Conservation (phyloP, 2,888 invertebrate species). For the Lycaena phlaeas region DNA sequence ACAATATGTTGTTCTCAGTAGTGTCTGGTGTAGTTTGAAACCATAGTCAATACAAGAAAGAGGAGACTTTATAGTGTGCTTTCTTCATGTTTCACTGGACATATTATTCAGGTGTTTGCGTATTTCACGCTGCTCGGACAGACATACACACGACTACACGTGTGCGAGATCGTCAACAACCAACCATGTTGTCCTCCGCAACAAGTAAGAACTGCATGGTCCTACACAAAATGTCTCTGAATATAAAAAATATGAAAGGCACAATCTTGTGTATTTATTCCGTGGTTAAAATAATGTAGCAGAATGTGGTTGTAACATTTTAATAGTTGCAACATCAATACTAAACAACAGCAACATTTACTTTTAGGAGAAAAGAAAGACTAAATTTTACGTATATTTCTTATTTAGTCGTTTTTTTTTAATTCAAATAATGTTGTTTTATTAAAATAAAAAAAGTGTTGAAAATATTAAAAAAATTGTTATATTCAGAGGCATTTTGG, state of each 20-base stretch:
- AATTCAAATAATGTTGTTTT: not conserved
- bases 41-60: too few relatives aligned
- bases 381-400: too few relatives aligned
- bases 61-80: too few relatives aligned
- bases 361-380: too few relatives aligned
- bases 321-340: too few relatives aligned
- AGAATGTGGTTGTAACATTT: too few relatives aligned
- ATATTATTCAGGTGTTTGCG: slow-evolving; percentile 45
- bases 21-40: too few relatives aligned
- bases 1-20: too few relatives aligned
- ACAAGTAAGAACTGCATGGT: slow-evolving; percentile 47
- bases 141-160: slow-evolving; percentile 93
- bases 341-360: too few relatives aligned
- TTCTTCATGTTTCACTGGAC: slow-evolving; percentile 10
- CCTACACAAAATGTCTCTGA: slow-evolving; percentile 9
- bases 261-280: not conserved
- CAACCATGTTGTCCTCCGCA: slow-evolving; percentile 86
- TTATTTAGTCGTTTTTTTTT: too few relatives aligned
- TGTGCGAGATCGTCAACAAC: slow-evolving; percentile 89
- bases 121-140: slow-evolving; percentile 73
- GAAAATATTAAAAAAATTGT: too few relatives aligned
- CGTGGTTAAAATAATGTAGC: not conserved
- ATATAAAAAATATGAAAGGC: slow-evolving; percentile 3
- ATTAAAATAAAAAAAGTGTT: not conserved
- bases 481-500: not conserved